Evolutionary conservation across 2,888 invertebrate species (phyloP).

Genomic region (Girardia tigrina): DNA sequence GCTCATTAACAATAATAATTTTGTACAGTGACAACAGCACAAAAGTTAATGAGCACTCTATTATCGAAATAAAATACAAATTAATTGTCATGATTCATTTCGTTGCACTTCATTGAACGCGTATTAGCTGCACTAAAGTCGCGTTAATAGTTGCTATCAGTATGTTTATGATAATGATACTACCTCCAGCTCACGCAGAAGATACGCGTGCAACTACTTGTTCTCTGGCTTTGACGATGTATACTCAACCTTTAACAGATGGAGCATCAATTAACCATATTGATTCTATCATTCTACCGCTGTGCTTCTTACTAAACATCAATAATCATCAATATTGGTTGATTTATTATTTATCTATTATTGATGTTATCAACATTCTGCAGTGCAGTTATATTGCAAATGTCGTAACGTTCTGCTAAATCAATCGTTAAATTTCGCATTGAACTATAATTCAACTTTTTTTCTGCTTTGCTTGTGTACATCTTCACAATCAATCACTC

Average conservation of each 20-base stretch:
- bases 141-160: slow-evolving; percentile 20
- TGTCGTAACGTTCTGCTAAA: slow-evolving; percentile 15
- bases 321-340: background rate
- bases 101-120: background rate
- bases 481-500: too few species aligned
- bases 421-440: too few species aligned
- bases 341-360: background rate
- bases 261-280: slow-evolving; percentile 23
- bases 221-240: background rate
- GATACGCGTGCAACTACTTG: slow-evolving; percentile 8
- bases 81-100: background rate
- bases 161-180: background rate
- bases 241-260: background rate
- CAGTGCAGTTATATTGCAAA: background rate
- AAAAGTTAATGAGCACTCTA: slow-evolving; percentile 18
- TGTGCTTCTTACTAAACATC: background rate
- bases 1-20: slow-evolving; percentile 6
- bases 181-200: background rate
- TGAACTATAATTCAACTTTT: too few species aligned
- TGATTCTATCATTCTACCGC: slow-evolving; percentile 23
- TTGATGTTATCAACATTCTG: background rate
- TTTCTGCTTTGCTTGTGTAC: too few species aligned
- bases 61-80: background rate
- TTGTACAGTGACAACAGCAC: background rate
- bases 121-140: background rate